Evolutionary conservation across 2,888 invertebrate genomes (phyloP).

Genomic region (Heliconius ethilla): DNA sequence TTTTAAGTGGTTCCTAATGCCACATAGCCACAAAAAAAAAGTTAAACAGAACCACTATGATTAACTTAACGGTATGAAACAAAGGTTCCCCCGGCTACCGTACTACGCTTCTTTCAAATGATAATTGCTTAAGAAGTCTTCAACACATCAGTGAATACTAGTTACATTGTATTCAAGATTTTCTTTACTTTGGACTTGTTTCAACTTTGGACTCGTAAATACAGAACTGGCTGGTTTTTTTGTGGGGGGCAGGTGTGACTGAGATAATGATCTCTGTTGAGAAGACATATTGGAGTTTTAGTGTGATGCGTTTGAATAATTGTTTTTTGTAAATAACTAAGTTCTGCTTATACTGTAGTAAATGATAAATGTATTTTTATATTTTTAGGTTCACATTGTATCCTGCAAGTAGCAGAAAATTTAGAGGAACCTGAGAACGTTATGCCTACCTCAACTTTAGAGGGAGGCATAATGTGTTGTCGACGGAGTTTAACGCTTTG

Average conservation of each 20-base stretch:
- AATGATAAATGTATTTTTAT: not conserved
- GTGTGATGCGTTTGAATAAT: not conserved
- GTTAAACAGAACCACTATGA: constrained; percentile 20
- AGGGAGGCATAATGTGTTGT: no score
- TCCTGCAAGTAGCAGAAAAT: no score
- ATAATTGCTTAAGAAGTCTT: constrained; percentile 63
- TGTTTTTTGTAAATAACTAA: not conserved
- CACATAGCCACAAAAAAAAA: not conserved
- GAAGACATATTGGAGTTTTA: constrained; percentile 1
- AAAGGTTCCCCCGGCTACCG: constrained; percentile 64
- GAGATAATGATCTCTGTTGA: constrained; percentile 17
- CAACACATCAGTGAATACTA: constrained; percentile 53
- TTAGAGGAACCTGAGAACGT: no score
- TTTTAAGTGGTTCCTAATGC: constrained; percentile 16
- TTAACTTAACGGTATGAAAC: constrained; percentile 47
- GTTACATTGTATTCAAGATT: constrained; percentile 46
- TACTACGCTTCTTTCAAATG: constrained; percentile 74
- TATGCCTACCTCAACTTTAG: no score
- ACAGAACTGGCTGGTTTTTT: constrained; percentile 16
- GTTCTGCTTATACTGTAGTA: not conserved
- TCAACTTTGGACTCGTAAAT: constrained; percentile 26
- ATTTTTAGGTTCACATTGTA: not conserved
- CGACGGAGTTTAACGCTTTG: no score
- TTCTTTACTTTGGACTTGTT: constrained; percentile 37
- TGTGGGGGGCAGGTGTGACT: constrained; percentile 17